Conservation (phyloP, 2,113 vertebrate genomes). For the Raja brachyura region DNA sequence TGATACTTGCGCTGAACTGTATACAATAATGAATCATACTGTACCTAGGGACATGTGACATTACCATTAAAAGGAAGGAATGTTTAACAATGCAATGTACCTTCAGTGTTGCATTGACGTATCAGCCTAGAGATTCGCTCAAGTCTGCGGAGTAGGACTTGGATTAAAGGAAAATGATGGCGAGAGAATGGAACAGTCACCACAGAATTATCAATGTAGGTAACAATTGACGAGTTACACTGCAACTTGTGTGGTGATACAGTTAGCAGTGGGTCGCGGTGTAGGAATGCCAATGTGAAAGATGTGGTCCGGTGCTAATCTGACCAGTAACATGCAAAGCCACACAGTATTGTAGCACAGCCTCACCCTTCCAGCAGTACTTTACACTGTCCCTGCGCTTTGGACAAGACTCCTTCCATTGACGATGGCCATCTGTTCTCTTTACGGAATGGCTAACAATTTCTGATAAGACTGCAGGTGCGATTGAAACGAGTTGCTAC, state of each 20-base stretch:
- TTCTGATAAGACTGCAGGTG: background rate
- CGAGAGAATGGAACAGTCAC: background rate
- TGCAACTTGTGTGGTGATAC: background rate
- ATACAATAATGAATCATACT: too few species aligned
- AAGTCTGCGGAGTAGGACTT: background rate
- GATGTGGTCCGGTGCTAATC: background rate
- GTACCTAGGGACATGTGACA: too few species aligned
- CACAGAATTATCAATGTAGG: background rate
- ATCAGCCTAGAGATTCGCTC: too few species aligned
- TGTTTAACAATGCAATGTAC: too few species aligned
- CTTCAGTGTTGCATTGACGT: too few species aligned
- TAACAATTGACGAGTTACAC: background rate
- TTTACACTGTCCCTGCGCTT: background rate
- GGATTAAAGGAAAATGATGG: background rate
- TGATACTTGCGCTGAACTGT: too few species aligned
- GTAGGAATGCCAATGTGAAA: background rate
- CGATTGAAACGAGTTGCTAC: background rate
- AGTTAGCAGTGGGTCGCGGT: background rate
- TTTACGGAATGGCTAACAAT: too few species aligned
- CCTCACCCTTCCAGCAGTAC: background rate
- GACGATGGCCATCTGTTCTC: background rate
- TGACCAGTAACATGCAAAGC: background rate
- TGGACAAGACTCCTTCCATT: background rate
- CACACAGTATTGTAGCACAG: background rate
- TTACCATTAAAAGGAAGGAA: too few species aligned